These are phyloP conservation scores for Mercenaria mercenaria DNA, from an alignment of 1,140 invertebrate species.

Conservation along the genomic window DNA sequence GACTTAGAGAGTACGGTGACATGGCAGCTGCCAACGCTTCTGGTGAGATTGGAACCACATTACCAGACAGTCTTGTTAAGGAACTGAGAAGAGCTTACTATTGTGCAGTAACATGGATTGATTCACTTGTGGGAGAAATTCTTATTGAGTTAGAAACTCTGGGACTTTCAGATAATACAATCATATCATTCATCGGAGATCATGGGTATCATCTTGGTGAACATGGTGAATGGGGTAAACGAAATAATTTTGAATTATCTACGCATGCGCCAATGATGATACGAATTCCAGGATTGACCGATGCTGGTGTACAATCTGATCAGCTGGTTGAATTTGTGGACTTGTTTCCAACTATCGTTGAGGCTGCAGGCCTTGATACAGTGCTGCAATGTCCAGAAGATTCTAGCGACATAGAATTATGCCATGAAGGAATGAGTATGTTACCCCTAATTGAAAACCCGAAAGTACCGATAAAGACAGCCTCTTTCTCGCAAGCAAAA, in stretches of 20 bases:
- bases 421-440: slow-evolving; percentile 92
- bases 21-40: slow-evolving; percentile 2
- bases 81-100: slow-evolving; percentile 60
- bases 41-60: slow-evolving; percentile 51
- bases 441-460: slow-evolving; percentile 77
- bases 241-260: slow-evolving; percentile 50
- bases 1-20: slow-evolving; percentile 52
- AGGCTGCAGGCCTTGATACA: slow-evolving; percentile 88
- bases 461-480: slow-evolving; percentile 76
- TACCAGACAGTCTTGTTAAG: slow-evolving; percentile 23
- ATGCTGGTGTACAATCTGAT: slow-evolving; percentile 59
- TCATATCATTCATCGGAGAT: slow-evolving; percentile 90
- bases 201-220: slow-evolving; percentile 96
- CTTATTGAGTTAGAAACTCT: slow-evolving; percentile 86
- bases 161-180: slow-evolving; percentile 38
- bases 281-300: slow-evolving; percentile 45
- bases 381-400: slow-evolving; percentile 87
- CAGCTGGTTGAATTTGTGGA: slow-evolving; percentile 91
- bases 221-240: slow-evolving; percentile 87
- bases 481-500: slow-evolving; percentile 89
- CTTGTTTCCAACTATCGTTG: slow-evolving; percentile 93
- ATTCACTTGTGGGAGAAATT: slow-evolving; percentile 55
- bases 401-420: slow-evolving; percentile 86
- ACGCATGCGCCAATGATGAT: slow-evolving; percentile 66
- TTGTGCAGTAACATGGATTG: slow-evolving; percentile 35